A percentile compares a stretch with the other conserved stretches of the same genome.
These are phyloP conservation scores for Colletes latitarsis DNA, from an alignment of 1,140 invertebrate genomes.

Conservation along the genomic window DNA sequence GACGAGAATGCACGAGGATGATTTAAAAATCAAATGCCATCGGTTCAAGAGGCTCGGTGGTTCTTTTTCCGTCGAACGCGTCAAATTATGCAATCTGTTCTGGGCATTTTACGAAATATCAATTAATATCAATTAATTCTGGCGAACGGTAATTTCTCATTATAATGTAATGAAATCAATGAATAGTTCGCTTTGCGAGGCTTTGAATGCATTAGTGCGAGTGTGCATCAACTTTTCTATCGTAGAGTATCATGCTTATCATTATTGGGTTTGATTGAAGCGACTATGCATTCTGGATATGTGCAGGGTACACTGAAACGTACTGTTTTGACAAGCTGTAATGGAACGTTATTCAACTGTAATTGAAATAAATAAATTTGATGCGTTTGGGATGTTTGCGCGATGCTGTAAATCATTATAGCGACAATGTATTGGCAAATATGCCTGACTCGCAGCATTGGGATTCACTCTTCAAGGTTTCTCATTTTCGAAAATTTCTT, in stretches of 20 bases:
- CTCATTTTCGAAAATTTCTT: no score
- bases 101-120: not conserved
- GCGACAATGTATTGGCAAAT: no score
- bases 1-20: not conserved
- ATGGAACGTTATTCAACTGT: not conserved
- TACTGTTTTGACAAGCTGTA: not conserved
- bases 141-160: constrained; percentile 4
- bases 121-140: constrained; percentile 19
- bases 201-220: not conserved
- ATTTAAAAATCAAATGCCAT: constrained; percentile 4
- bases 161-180: constrained; percentile 1
- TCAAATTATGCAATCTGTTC: not conserved
- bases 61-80: not conserved
- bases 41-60: not conserved
- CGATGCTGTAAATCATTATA: no score
- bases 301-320: not conserved
- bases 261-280: not conserved
- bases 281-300: not conserved
- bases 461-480: no score
- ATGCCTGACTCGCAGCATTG: no score
- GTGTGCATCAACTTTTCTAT: not conserved
- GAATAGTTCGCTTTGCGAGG: not conserved
- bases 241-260: constrained; percentile 7
- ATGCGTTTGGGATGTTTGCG: no score
- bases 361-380: no score